Evolutionary conservation across 1,140 invertebrate genomes (phyloP), one percentile per base, ranked within the genome.

Genomic region (Goniozus legneri): DNA sequence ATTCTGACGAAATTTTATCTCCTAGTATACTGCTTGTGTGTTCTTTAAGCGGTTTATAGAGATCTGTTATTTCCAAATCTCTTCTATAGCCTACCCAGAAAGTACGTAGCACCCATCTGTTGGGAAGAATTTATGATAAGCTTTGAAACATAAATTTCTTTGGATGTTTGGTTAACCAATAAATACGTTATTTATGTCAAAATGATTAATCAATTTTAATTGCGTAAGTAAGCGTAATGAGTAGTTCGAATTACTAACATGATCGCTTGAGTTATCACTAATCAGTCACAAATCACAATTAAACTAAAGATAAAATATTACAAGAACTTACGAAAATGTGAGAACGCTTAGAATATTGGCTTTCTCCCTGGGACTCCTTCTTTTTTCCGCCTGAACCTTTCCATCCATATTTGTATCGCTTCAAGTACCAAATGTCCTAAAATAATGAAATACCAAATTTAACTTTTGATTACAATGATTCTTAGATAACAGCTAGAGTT

Each of bases 21-120:
- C 80, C 79, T 10, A 82, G 41, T 19, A 59, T 40, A 49, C 67
- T 67, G 15, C 79, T 80, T 13, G 50, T 69, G 50, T 82, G 79
- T 35, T 80, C 77, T 50, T 82, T 80, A 44, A 85, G 77, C n/a
- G 84, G 80, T 44, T 79, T 79, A 58, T 82, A 86, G 13, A 90
- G 75, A 70, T 89, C 86, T 27, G 79, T 69, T 37, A 83, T 68
- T 63, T 84, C 83, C n/a, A 88, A 71, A 57, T 88, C 84, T 53
- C 82, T 76, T 51, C 79, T 80, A 63, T 77, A 82, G n/a, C 85
- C 85, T 10, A 80, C 67, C 78, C 79, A 83, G 64, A 87, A 85
- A 7, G 80, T 79, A 32, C 80, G 81, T 57, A 86, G 69, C 50
- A 82, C 77, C 82, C 83, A 87, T 49, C 84, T 79, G 60, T 66